Conservation (phyloP, 37 sponge, comb jelly and placozoan genomes). For the Corticium candelabrum region DNA sequence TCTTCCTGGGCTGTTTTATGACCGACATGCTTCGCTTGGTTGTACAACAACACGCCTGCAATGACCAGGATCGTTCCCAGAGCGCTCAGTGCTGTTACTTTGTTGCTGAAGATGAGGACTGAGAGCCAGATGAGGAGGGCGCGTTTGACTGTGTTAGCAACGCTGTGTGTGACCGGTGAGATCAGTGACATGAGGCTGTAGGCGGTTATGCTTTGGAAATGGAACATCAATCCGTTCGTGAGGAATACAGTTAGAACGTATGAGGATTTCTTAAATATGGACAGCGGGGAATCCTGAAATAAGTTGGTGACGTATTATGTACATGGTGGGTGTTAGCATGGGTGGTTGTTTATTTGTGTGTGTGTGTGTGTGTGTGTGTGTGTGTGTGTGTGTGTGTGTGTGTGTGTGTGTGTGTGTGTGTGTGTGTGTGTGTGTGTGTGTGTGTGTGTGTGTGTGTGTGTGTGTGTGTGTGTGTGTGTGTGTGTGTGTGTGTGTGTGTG, state of each 20-base stretch:
- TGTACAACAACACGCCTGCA: conserved; percentile 29
- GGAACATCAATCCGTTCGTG: conserved; percentile 14
- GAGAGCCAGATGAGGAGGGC: conserved; percentile 29
- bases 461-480: too few species aligned
- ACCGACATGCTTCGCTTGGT: too few species aligned
- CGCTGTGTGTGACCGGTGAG: conserved; percentile 31
- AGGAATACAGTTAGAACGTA: conserved; percentile 1
- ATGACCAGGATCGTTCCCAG: conserved; percentile 26
- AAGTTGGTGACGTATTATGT: too few species aligned
- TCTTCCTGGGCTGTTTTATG: too few species aligned
- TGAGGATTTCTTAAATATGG: neutral
- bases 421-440: too few species aligned
- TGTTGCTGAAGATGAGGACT: conserved; percentile 23
- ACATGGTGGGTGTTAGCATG: too few species aligned
- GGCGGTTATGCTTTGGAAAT: conserved; percentile 28
- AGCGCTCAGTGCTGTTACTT: conserved; percentile 12
- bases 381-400: too few species aligned
- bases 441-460: too few species aligned
- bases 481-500: too few species aligned
- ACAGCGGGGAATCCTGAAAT: neutral
- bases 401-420: too few species aligned
- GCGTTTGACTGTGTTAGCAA: conserved; percentile 31
- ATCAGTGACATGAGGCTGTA: conserved; percentile 16
- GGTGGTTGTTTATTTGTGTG: too few species aligned
- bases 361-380: too few species aligned